Percentiles rank a stretch among this genome's conserved stretches.
Evolutionary conservation across 2,797 vertebrate genomes (phyloP).

Genomic region (Ctenopoma kingsleyae): DNA sequence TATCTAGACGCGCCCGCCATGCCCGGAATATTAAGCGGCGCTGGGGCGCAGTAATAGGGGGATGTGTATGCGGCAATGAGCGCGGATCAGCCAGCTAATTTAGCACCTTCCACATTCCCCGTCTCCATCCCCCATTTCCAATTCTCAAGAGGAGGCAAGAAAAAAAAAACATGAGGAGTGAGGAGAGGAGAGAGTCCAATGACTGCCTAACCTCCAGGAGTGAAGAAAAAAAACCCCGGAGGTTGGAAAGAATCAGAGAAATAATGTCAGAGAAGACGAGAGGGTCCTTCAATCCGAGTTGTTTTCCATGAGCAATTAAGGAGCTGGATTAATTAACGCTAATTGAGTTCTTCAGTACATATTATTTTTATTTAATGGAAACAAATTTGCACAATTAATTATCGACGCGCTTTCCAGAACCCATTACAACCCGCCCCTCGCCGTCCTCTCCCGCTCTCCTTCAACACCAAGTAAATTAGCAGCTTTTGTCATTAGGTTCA

Average conservation of each 20-base stretch:
- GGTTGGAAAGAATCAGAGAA: conserved; percentile 44
- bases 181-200: conserved; percentile 47
- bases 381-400: conserved; percentile 97
- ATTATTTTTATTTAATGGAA: conserved; percentile 96
- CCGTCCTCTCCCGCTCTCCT: conserved; percentile 18
- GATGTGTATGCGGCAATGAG: conserved; percentile 98
- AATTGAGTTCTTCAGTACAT: conserved; percentile 94
- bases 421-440: conserved; percentile 53
- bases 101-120: conserved; percentile 91
- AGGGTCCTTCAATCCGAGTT: conserved; percentile 82
- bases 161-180: conserved; percentile 6
- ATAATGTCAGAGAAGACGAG: conserved; percentile 38
- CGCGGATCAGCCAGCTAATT: conserved; percentile 98
- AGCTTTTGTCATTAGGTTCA: conserved; percentile 60
- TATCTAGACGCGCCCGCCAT: conserved; percentile 92
- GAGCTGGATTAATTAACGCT: conserved; percentile 94
- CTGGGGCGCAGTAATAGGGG: conserved; percentile 92
- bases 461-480: conserved; percentile 51
- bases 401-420: conserved; percentile 91
- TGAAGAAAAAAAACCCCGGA: conserved; percentile 21
- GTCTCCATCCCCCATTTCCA: conserved; percentile 96
- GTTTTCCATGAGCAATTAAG: conserved; percentile 88
- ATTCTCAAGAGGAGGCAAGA: conserved; percentile 91
- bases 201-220: conserved; percentile 56
- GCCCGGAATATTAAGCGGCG: conserved; percentile 95